Evolutionary conservation across 1,140 invertebrate species (phyloP), one percentile per base, ranked within the genome.

Genomic region (Pogonus chalceus): DNA sequence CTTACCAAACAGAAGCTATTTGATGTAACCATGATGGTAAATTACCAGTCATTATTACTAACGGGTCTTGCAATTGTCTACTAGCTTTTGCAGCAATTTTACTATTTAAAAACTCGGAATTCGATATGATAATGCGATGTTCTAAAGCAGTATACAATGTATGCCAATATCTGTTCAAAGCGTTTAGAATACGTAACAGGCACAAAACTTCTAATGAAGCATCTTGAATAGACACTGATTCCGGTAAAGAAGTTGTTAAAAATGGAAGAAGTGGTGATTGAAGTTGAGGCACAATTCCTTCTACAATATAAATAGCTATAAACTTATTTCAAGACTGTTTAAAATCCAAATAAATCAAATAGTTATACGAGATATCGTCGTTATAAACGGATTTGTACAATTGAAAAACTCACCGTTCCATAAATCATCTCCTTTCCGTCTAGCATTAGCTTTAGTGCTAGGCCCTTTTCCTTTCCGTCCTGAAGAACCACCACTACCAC

Each of bases 11-110:
- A 65, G 87, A 84, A 54, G 90, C 91, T 49, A 98, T 88, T 74
- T 97, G 92, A 62, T 91, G 88, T 23, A 98, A 73, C 96, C 96
- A 98, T 24, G 83, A 82, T 0, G 95, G 95, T 49, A 98, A 72
- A 76, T 97, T 97, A 58, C 94, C 94, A 4, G 94, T 97, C 92
- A 98, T 96, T 49, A 98, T 95, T 0, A 98, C 92, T 31, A 98
- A 74, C 10, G 95, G 94, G 77, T 98, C 96, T 74, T 98, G 95
- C 10, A 98, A 74, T 72, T 98, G 95, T 48, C 95, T 77, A 71
- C 90, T 96, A 0, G 93, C 93, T 77, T 98, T 98, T 18, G 93
- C 93, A 14, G 92, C 92, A 56, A 90, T 83, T 75, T 95, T 66
- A 56, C 59, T 65, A 61, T 83, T 81, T 55, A 88, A 78, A 66